Percentiles rank a stretch among this genome's conserved stretches.
Evolutionary conservation across 2,113 vertebrate genomes (phyloP).

Genomic region (Ophthalmolycus amberensis): DNA sequence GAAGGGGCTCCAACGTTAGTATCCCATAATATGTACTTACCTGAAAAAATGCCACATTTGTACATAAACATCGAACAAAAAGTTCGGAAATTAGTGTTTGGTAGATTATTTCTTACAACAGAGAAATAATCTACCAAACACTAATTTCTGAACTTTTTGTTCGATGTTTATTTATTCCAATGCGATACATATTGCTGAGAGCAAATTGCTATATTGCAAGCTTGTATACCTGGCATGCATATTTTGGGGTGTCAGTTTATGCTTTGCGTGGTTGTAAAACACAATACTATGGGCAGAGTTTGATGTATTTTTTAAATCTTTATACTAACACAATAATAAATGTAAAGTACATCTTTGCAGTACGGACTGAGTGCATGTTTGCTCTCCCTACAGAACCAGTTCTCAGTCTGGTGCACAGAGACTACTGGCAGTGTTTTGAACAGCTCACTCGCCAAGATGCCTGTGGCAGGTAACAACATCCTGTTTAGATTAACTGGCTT

Average conservation of each 20-base stretch:
- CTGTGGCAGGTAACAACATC: constrained; percentile 77
- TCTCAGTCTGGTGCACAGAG: constrained; percentile 84
- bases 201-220: neutral
- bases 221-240: neutral
- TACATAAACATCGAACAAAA: too few species aligned
- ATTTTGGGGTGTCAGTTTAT: constrained; percentile 61
- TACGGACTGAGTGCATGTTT: neutral
- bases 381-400: constrained; percentile 80
- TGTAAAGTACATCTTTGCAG: neutral
- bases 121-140: too few species aligned
- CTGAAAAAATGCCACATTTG: neutral
- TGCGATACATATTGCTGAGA: neutral
- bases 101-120: too few species aligned
- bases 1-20: constrained; percentile 89
- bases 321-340: neutral
- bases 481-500: neutral
- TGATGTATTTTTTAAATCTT: neutral
- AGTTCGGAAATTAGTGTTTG: too few species aligned
- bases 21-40: neutral
- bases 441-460: constrained; percentile 78
- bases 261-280: neutral
- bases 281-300: neutral
- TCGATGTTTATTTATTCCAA: neutral
- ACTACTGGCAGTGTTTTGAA: constrained; percentile 90
- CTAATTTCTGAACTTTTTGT: too few species aligned